Evolutionary conservation across 2,888 invertebrate genomes (phyloP), one percentile per base, ranked within the genome.

Genomic region (Leucophenga montana): DNA sequence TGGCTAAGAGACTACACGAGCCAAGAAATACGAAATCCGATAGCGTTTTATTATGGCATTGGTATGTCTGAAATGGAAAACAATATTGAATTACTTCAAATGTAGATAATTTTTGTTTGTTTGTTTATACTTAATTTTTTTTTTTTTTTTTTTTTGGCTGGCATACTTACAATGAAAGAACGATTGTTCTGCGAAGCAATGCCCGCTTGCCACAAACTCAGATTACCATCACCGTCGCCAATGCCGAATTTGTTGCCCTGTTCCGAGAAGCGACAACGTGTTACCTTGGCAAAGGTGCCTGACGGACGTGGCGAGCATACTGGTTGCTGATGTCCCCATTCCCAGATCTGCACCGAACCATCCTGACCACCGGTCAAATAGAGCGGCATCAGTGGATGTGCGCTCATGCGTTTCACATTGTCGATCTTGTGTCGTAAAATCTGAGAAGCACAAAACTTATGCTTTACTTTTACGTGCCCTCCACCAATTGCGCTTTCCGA

Each of bases 181-280:
- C 95, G 90, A 72, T 92, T 92, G 57, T 93, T 92, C 78, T 93
- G 92, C 56, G 94, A 92, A 76, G 95, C 92, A 73, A 95, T 92
- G 57, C 94, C 94, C 73, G 97, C 94, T 91, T 97, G 97, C 94
- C 97, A 99, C 83, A 99, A 91, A 82, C 97, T 97, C 20, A 99
- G 90, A 87, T 97, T 95, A 20, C 99, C 99, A 88, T 99, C 99
- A 0, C 97, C 96, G 90, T 99, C 99, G 22, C 96, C 96, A 1
- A 98, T 98, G 44, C 99, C 99, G 89, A 99, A 98, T 90, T 99
- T 99, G 90, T 98, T 98, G 71, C 98, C 98, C 89, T 98, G 97
- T 85, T 96, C 95, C 61, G 96, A 97, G 90, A 98, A 98, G 71
- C 96, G 92, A n/a, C 98, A 96, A 75, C 97, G 92, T 1, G 97